Evolutionary conservation across 1,140 invertebrate species (phyloP), one percentile per base, ranked within the genome.

Genomic region (Drosophila trapezifrons): DNA sequence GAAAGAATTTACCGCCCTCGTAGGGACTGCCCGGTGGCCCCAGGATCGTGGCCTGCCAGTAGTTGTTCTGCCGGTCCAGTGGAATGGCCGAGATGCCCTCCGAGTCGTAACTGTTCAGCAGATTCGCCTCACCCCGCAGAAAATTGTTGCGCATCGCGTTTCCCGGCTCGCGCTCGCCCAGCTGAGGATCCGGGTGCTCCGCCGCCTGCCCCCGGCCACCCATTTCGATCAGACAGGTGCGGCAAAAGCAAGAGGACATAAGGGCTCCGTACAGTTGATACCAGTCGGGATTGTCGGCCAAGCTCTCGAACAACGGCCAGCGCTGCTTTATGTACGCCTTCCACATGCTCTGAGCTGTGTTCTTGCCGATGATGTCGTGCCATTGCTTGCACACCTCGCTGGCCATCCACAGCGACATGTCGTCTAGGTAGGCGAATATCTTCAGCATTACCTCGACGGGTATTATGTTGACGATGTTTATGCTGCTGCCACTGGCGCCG

Each of bases 1-100:
- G 93, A 92, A 97, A 99, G 93, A 99, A 99, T 37, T 98, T 94
- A 20, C 98, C 98, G 18, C 98, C 98, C 93, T 98, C 97, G 89
- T 98, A 99, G 0, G 97, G 97, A 92, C 97, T 98, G 17, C 96
- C 96, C 17, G 95, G 95, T 12, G 98, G 97, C 12, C 98, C 98
- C 54, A 96, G 95, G 73, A 98, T 97, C 17, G 96, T 96, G 6
- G 98, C 98, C 92, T 98, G 96, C 98, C 97, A 98, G 92, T 98
- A 97, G 92, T 95, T 96, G 91, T 96, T 95, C 91, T 95, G 93
- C 70, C 93, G 93, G 93, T 98, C 97, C 54, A 98, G 92, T 3
- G 97, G 97, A 47, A 95, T 95, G 9, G 97, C 97, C 91, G 96
- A 95, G 38, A 98, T 98, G 6, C 97, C 97, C 90, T 98, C 97